Evolutionary conservation across 2,888 invertebrate genomes (phyloP).

Genomic region (Camponotus fellah): DNA sequence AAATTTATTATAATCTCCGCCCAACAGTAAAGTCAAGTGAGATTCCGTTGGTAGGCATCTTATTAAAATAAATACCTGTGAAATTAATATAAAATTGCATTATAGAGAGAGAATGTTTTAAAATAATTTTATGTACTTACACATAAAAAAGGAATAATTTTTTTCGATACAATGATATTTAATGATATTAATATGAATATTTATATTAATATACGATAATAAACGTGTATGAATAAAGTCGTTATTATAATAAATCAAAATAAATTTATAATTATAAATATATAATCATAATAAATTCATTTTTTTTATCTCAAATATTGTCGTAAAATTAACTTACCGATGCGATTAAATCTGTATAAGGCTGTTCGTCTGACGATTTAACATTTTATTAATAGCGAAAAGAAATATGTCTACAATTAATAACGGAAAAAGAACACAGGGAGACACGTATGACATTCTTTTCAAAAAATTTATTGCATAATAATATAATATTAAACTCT

Average conservation of each 20-base stretch:
- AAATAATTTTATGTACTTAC: not conserved
- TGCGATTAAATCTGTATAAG: not conserved
- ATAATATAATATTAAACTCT: not conserved
- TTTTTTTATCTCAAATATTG: not conserved
- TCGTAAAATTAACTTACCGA: not conserved
- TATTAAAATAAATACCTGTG: not conserved
- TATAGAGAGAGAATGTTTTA: not conserved
- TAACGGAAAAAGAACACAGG: conserved; percentile 15
- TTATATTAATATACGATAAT: no score
- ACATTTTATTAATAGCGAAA: not conserved
- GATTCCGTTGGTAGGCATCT: not conserved
- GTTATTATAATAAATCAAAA: not conserved
- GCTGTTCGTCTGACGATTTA: not conserved
- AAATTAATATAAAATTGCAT: not conserved
- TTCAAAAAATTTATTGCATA: not conserved
- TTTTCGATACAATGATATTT: no score
- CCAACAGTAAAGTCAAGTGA: conserved; percentile 45
- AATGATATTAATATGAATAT: not conserved
- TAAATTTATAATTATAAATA: not conserved
- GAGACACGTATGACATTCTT: not conserved
- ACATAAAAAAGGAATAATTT: not conserved
- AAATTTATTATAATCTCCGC: conserved; percentile 62
- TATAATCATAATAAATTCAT: no score
- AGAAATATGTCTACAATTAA: conserved; percentile 1
- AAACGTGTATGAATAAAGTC: not conserved